Evolutionary conservation across 2,797 vertebrate genomes (phyloP), one percentile per base, ranked within the genome.

Genomic region (Enteromius trimaculatus): DNA sequence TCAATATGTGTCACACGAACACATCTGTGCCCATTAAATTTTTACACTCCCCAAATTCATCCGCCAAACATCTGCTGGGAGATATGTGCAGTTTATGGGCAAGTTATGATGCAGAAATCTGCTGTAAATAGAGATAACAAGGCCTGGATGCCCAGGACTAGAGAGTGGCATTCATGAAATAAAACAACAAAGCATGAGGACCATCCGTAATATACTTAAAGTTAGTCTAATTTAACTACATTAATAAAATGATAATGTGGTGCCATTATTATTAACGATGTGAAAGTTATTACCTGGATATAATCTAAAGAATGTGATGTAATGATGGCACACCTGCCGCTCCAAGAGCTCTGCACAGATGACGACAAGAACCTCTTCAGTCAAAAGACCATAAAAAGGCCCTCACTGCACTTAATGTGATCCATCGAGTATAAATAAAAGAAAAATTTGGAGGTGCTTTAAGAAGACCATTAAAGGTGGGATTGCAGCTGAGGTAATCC

Each of bases 271-370:
- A 70, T 70, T 26, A 79, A 68, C 31, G 55, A 37, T 70, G 55
- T 64, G 3, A 82, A 70, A n/a, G 69, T 51, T 19, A 34, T 16
- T 42, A 29, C 58, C 14, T 11, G 21, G 39, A 75, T 44, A 53
- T 77, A 58, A 69, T 77, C 39, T 37, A 49, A 83, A 71, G 11
- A 70, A 23, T 47, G 37, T 21, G 62, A 44, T 65, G 47, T 49
- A 78, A 66, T 58, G 26, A 69, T 58, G 34, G 23, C 23, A 65
- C 21, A 66, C 60, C 58, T 65, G 47, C 21, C 16, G n/a, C 74
- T 92, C 92, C 90, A 94, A 81, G 1, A 80, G n/a, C 89, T 86
- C 75, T 92, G 87, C 82, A 93, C 31, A 55, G 78, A 74, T 92
- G 86, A 91, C 64, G 60, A 94, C 80, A 3, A 58, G 83, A 68